A percentile compares a stretch with the other conserved stretches of the same genome.
These are phyloP conservation scores for Perca flavescens DNA, from an alignment of 2,113 vertebrate species.

Conservation along the genomic window DNA sequence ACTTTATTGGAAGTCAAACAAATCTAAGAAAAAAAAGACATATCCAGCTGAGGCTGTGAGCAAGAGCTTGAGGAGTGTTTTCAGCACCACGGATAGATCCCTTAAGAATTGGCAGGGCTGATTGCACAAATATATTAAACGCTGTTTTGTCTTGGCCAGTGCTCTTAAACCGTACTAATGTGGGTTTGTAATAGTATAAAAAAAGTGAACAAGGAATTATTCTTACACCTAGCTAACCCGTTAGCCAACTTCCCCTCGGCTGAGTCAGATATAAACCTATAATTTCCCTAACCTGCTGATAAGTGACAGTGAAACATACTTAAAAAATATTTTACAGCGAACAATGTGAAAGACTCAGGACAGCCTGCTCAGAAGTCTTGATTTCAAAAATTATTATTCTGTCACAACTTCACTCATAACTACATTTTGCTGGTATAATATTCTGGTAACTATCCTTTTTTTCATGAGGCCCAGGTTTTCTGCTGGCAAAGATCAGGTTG, in stretches of 20 bases:
- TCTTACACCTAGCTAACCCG: neutral
- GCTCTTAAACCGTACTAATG: neutral
- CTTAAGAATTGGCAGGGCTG: no score
- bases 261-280: neutral
- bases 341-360: neutral
- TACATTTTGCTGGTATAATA: no score
- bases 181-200: neutral
- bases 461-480: rapidly evolving
- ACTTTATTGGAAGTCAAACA: no score
- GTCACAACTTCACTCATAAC: neutral
- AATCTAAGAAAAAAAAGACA: no score
- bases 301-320: no score
- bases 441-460: no score
- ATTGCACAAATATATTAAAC: no score
- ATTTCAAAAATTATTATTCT: neutral
- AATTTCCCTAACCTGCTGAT: neutral
- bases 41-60: no score
- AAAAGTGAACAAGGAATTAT: neutral
- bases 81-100: neutral
- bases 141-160: no score
- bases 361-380: rapidly evolving
- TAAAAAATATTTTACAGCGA: neutral
- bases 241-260: no score
- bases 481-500: neutral
- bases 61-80: neutral